Evolutionary conservation across 2,888 invertebrate species (phyloP), one percentile per base, ranked within the genome.

Genomic region (Cosmorhoe ocellata): DNA sequence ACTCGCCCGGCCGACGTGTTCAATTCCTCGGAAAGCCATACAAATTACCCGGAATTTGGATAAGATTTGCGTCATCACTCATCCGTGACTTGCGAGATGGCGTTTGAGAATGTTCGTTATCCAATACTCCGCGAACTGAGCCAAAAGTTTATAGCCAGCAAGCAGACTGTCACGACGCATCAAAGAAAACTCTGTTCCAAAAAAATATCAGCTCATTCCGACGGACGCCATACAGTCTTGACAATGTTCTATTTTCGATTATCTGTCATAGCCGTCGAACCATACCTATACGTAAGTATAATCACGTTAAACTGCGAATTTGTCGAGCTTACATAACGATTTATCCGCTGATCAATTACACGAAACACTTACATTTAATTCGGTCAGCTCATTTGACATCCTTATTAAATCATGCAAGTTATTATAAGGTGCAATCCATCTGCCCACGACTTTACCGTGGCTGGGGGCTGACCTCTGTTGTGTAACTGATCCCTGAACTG

Each of bases 161-260:
- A 49, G 40, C 10, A 47, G 41, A 37, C 32, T 48, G 43, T 44
- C 53, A 48, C 34, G 44, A 31, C 12, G 44, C 44, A 41, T 53
- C 44, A 49, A 44, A 43, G 52, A 33, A 34, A 10, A 18, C 36
- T 24, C 8, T 24, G 11, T 26, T 11, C 28, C 24, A 41, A 42
- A 55, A 43, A 50, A 38, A 47, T 24, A 40, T 28, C 48, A 53
- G 37, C 39, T 53, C 48, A 44, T 41, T 13, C 18, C 44, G 53
- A 36, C 53, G 53, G 53, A 36, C 53, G 53, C 53, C 53, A 53
- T 44, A 48, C 48, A 44, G 53, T 53, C 53, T 53, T 53, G 44
- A 44, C 48, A 44, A 48, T 49, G 32, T 43, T 48, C 48, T 51
- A 56, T 56, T 48, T 48, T 34, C 12, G 50, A 38, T 38, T 51